A percentile compares a stretch with the other conserved stretches of the same genome.
Conservation (phyloP, 2,888 invertebrate genomes). For the Cylindroiulus punctatus region DNA sequence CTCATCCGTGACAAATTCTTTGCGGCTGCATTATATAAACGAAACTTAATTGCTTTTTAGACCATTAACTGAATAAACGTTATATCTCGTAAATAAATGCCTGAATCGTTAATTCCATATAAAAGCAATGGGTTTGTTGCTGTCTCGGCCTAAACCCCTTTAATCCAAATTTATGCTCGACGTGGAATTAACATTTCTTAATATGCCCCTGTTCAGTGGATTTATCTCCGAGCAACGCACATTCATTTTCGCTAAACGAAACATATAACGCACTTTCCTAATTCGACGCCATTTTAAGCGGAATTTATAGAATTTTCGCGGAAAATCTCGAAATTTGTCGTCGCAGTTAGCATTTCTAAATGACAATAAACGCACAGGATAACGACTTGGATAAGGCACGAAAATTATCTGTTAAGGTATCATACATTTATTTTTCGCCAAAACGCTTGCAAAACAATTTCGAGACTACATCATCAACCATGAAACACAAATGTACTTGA, state of each 20-base stretch:
- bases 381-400: no score
- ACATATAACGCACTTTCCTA: neutral
- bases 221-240: conserved; percentile 20
- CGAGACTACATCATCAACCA: no score
- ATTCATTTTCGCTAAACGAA: neutral
- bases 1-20: conserved; percentile 8
- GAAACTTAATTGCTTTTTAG: conserved; percentile 30
- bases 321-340: no score
- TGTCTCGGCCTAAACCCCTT: neutral
- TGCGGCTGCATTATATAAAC: conserved; percentile 12
- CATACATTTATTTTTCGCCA: no score
- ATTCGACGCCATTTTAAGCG: neutral
- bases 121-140: conserved; percentile 34
- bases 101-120: conserved; percentile 22
- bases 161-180: conserved; percentile 28
- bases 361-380: no score
- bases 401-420: no score
- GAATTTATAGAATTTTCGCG: neutral
- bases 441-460: no score
- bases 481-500: no score
- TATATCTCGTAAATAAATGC: no score
- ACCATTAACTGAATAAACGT: conserved; percentile 24
- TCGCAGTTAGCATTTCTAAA: no score
- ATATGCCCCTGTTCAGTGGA: conserved; percentile 31
- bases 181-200: conserved; percentile 1